Conservation (phyloP, 1,140 invertebrate species). For the Bilobella aurantiaca region DNA sequence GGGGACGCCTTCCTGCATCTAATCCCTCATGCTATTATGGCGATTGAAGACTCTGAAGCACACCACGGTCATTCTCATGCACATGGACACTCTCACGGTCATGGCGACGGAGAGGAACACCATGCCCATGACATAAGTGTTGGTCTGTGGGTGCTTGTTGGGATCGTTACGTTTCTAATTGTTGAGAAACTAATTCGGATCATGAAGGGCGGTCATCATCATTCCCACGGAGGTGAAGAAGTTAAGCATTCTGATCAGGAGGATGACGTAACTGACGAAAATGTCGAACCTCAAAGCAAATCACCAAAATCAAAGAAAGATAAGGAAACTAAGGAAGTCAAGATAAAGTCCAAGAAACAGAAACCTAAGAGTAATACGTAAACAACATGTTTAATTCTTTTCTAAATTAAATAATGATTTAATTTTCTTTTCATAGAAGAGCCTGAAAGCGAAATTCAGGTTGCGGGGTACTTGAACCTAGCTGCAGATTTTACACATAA, state of each 20-base stretch:
- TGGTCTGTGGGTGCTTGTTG: slow-evolving; percentile 77
- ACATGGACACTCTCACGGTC: slow-evolving; percentile 44
- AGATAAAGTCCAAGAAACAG: slow-evolving; percentile 6
- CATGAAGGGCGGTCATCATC: slow-evolving; percentile 68
- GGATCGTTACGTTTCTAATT: slow-evolving; percentile 81
- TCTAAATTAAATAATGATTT: background rate
- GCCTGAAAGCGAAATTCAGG: slow-evolving; percentile 63
- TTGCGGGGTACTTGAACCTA: slow-evolving; percentile 85
- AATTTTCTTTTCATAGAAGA: slow-evolving; percentile 1
- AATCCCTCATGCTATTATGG: slow-evolving; percentile 82
- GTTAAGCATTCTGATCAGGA: slow-evolving; percentile 36
- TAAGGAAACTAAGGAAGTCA: background rate
- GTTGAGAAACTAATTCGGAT: slow-evolving; percentile 87
- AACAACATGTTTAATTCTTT: background rate
- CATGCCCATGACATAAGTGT: slow-evolving; percentile 67
- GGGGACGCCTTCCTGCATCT: slow-evolving; percentile 94
- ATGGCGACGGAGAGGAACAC: slow-evolving; percentile 43
- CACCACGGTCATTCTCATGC: slow-evolving; percentile 47
- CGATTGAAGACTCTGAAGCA: slow-evolving; percentile 41
- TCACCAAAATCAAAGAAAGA: background rate
- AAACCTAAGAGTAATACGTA: slow-evolving; percentile 2
- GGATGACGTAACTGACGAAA: slow-evolving; percentile 39
- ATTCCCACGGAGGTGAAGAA: slow-evolving; percentile 44
- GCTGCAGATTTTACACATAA: slow-evolving; percentile 93
- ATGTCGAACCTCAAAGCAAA: slow-evolving; percentile 42